Percentiles rank a stretch among this genome's conserved stretches.
Evolutionary conservation across 2,113 vertebrate species (phyloP).

Genomic region (Odobenus rosmarus): DNA sequence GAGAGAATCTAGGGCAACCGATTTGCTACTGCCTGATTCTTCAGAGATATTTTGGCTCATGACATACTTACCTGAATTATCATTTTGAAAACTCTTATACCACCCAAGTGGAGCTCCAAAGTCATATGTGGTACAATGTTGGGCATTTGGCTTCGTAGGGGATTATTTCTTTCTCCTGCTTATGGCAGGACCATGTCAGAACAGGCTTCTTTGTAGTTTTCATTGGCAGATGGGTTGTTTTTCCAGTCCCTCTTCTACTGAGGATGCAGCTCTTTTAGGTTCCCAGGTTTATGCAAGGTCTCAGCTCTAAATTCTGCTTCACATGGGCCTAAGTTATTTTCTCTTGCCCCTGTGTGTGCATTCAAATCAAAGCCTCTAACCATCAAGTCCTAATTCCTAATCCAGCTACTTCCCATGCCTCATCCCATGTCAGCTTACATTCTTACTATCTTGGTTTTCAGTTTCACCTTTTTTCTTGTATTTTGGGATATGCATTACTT

Average conservation of each 20-base stretch:
- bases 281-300: neutral
- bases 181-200: neutral
- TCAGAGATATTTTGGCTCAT: neutral
- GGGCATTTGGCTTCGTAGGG: neutral
- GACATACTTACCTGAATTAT: constrained; percentile 20
- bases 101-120: neutral
- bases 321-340: neutral
- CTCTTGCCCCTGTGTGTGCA: neutral
- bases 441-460: neutral
- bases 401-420: neutral
- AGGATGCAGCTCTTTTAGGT: neutral
- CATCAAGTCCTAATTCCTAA: neutral
- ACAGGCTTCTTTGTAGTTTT: neutral
- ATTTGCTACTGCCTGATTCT: neutral
- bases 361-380: neutral
- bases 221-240: neutral
- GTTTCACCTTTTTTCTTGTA: constrained; percentile 1
- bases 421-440: neutral
- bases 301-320: neutral
- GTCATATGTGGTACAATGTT: neutral
- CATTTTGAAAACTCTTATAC: neutral
- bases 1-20: neutral
- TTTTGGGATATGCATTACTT: neutral
- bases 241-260: neutral
- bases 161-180: constrained; percentile 26